A percentile compares a stretch with the other conserved stretches of the same genome.
Conservation (phyloP, 2,888 invertebrate genomes). For the Drosophila anceps region DNA sequence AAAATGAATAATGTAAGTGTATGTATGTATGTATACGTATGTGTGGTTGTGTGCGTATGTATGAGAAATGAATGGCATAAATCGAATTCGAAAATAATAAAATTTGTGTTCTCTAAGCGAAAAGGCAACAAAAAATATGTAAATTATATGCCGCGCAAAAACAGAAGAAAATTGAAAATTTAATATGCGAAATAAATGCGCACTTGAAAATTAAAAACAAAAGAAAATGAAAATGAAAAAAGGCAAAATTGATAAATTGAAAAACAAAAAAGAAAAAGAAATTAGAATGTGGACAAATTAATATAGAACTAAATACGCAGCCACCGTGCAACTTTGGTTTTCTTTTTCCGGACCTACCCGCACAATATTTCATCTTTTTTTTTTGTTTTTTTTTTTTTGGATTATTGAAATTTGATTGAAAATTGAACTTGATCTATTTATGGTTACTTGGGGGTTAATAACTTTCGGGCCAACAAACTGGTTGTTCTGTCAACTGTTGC, state of each 20-base stretch:
- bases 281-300: constrained; percentile 19
- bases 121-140: constrained; percentile 18
- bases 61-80: constrained; percentile 56
- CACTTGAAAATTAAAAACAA: constrained; percentile 41
- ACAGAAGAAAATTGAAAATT: constrained; percentile 30
- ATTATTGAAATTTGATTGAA: constrained; percentile 25
- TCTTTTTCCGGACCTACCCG: constrained; percentile 66
- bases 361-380: constrained; percentile 40
- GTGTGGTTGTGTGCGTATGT: constrained; percentile 31
- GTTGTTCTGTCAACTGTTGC: constrained; percentile 81
- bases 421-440: constrained; percentile 18
- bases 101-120: constrained; percentile 45
- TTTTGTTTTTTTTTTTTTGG: constrained; percentile 29
- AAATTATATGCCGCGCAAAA: constrained; percentile 50
- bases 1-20: constrained; percentile 43
- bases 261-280: constrained; percentile 12
- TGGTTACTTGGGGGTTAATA: constrained; percentile 66
- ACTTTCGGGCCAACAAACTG: constrained; percentile 55
- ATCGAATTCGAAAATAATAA: constrained; percentile 74
- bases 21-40: too few relatives aligned
- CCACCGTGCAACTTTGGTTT: constrained; percentile 82
- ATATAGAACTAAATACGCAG: constrained; percentile 69
- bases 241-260: constrained; percentile 23
- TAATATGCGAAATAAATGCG: constrained; percentile 37
- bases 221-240: constrained; percentile 39